Conservation (phyloP, 1,140 invertebrate genomes). For the Polyergus mexicanus region DNA sequence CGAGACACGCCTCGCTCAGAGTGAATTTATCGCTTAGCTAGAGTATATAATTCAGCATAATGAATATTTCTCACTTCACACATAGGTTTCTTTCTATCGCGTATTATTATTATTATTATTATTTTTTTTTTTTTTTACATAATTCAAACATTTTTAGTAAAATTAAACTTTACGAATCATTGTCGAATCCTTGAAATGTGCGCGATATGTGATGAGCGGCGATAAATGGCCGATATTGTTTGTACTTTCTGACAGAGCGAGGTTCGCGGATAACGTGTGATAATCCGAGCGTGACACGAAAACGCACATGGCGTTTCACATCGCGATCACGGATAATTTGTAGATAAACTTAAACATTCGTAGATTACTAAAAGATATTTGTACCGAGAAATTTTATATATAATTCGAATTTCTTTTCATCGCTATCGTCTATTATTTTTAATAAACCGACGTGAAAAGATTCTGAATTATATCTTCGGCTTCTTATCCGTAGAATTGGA, state of each 20-base stretch:
- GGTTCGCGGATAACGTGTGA: not conserved
- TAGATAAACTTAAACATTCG: too few species aligned
- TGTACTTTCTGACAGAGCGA: slow-evolving; percentile 18
- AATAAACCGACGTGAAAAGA: slow-evolving; percentile 5
- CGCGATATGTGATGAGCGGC: not conserved
- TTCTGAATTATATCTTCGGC: slow-evolving; percentile 6
- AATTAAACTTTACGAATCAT: slow-evolving; percentile 8
- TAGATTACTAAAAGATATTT: too few species aligned
- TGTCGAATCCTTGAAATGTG: not conserved
- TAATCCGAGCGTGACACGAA: slow-evolving; percentile 17
- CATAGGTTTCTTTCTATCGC: not conserved
- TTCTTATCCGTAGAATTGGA: not conserved
- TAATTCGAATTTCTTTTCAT: not conserved
- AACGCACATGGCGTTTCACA: not conserved
- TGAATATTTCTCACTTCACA: not conserved
- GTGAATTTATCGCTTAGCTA: slow-evolving; percentile 31
- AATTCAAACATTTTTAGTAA: too few species aligned
- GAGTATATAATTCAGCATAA: not conserved
- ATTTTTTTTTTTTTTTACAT: too few species aligned
- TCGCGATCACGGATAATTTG: not conserved
- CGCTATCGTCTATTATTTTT: not conserved
- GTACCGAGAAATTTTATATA: not conserved
- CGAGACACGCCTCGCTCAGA: slow-evolving; percentile 26
- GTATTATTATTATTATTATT: too few species aligned
- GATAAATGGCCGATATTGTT: slow-evolving; percentile 28